Base-by-base conservation (phyloP, 2,888 invertebrate species). In the Cistogaster globosa region DNA sequence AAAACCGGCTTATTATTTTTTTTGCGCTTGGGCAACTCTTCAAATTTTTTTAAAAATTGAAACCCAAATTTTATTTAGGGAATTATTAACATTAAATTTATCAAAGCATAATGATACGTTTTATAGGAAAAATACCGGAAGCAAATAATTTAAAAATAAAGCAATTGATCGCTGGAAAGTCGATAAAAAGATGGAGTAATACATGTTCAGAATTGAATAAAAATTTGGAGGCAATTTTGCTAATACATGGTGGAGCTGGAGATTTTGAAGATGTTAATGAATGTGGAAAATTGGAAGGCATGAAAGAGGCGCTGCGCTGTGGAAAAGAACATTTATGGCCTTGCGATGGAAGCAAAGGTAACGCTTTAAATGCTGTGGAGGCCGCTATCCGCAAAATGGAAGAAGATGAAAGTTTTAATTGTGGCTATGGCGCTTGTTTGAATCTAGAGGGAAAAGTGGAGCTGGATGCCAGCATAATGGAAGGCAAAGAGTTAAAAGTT, bases 401-500 rank as follows among this genome's bases (percentile, higher is more conserved):
- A 91, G 94, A 95, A 84, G 95, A 96, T 92, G 94, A 95, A 88
- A 94, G 94, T 65, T 97, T 97, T 90, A 97, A 97, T 93, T 96
- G 97, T 67, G 97, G 97, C 2, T 95, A 95, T 90, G 97, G 97
- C 2, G 96, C 97, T 0, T 97, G 96, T 8, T 93, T 97, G 80
- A 97, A 96, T 88, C 90, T 94, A 18, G 94, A 95, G 69, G 97
- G 96, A 4, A 95, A 95, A 88, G 96, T 97, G 0, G 97, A 97
- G 93, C 96, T 97, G 95, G 97, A 97, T 93, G 97, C 97, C 0
- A 95, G 96, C 79, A 95, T 97, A 38, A 97, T 97, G 96, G 94
- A 96, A 87, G 97, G 97, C 0, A 92, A 93, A 3, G 93, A 94
- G 84, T 92, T 97, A 38, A 93, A 93, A 87, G 94, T 94, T 45